These are phyloP conservation scores for Benthosema pterotum DNA, from an alignment of 2,797 vertebrate genomes.

Conservation along the genomic window DNA sequence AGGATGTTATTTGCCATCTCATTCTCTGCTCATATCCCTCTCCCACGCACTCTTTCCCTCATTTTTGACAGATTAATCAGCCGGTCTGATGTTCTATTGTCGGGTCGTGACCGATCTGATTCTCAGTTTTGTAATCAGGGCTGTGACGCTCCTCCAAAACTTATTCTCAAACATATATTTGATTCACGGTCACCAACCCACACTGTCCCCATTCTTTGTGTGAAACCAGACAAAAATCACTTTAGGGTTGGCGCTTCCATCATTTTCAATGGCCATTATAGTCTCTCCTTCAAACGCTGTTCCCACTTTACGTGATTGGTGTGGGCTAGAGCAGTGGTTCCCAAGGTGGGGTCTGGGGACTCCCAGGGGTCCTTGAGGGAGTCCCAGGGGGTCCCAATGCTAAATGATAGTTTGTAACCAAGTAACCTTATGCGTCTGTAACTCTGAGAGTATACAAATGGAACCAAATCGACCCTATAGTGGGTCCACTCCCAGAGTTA, in stretches of 20 bases:
- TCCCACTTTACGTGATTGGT: constrained; percentile 4
- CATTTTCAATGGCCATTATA: not conserved
- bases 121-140: not conserved
- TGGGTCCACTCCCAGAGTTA: too few relatives aligned
- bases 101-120: not conserved
- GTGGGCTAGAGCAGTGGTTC: not conserved
- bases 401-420: too few relatives aligned
- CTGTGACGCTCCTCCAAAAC: not conserved
- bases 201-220: not conserved
- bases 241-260: not conserved
- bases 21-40: not conserved
- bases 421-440: too few relatives aligned
- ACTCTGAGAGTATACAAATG: too few relatives aligned
- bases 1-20: not conserved
- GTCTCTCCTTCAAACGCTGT: not conserved
- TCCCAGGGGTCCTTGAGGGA: too few relatives aligned
- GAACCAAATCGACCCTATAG: too few relatives aligned
- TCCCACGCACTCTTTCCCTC: not conserved
- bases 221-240: too few relatives aligned
- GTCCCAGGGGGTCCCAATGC: too few relatives aligned
- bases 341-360: too few relatives aligned
- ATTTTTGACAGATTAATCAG: constrained; percentile 14
- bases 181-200: not conserved
- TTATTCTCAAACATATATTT: not conserved
- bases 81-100: not conserved